Conservation (phyloP, 2,797 vertebrate species). For the Propithecus deckenii region DNA sequence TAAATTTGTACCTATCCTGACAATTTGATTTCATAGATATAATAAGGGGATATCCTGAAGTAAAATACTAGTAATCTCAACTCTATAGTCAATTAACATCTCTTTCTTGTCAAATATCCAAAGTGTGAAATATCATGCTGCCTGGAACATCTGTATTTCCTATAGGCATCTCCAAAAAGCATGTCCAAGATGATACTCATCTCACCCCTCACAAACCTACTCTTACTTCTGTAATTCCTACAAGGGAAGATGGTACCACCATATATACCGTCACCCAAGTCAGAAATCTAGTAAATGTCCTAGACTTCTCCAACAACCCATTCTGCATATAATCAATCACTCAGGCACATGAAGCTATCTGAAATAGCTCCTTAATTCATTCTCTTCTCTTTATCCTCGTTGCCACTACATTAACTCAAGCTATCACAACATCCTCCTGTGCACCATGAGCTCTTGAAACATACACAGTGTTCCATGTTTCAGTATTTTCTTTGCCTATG, state of each 20-base stretch:
- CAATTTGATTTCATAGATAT: neutral
- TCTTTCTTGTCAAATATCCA: neutral
- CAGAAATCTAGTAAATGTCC: neutral
- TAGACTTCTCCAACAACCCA: neutral
- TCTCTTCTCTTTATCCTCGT: neutral
- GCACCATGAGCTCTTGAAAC: neutral
- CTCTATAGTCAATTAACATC: neutral
- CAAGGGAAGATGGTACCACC: neutral
- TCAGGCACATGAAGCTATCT: neutral
- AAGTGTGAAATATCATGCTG: neutral
- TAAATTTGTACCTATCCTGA: neutral
- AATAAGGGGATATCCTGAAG: neutral
- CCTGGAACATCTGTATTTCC: neutral
- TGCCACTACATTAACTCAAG: neutral
- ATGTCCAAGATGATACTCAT: neutral
- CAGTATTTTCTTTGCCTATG: neutral
- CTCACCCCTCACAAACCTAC: neutral
- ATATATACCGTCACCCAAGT: neutral
- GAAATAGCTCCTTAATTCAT: neutral
- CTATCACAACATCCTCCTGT: neutral
- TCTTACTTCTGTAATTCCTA: neutral
- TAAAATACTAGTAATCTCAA: neutral
- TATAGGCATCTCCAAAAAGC: neutral
- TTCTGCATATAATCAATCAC: neutral
- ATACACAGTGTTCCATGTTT: neutral